Evolutionary conservation across 2,797 vertebrate genomes (phyloP).

Genomic region (Dicrostonyx torquatus): DNA sequence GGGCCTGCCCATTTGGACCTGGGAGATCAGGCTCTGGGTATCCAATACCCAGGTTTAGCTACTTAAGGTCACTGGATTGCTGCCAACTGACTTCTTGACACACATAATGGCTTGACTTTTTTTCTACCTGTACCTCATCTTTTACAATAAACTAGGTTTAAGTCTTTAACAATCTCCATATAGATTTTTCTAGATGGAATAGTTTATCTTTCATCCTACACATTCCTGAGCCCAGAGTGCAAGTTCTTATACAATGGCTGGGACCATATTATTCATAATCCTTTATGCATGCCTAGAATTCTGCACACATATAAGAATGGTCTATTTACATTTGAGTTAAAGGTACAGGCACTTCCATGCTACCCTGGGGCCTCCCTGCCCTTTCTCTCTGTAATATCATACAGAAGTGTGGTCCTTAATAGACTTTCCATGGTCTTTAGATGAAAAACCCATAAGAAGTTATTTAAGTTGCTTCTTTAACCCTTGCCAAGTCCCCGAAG

Average conservation of each 20-base stretch:
- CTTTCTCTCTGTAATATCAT: neutral
- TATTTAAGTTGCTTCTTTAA: slow-evolving; percentile 41
- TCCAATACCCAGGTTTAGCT: neutral
- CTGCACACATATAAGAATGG: neutral
- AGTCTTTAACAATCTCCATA: slow-evolving; percentile 36
- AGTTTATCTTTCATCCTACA: slow-evolving; percentile 29
- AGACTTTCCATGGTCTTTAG: neutral
- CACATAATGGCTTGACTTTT: neutral
- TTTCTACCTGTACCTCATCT: slow-evolving; percentile 20
- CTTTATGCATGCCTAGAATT: neutral
- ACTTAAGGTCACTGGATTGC: slow-evolving; percentile 47
- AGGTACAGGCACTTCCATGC: neutral
- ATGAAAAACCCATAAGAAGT: neutral
- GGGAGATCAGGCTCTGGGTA: neutral
- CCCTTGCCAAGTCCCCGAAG: neutral
- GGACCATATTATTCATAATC: neutral
- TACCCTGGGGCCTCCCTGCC: neutral
- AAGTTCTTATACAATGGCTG: neutral
- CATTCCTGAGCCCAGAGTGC: slow-evolving; percentile 13
- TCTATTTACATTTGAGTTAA: slow-evolving; percentile 19
- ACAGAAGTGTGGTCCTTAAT: neutral
- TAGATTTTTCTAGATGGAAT: slow-evolving; percentile 38
- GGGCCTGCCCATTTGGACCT: neutral
- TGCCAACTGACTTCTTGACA: slow-evolving; percentile 47
- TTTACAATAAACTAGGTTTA: slow-evolving; percentile 47